A percentile compares a stretch with the other conserved stretches of the same genome.
These are phyloP conservation scores for Ceratina japonica DNA, from an alignment of 1,140 invertebrate genomes.

Conservation along the genomic window DNA sequence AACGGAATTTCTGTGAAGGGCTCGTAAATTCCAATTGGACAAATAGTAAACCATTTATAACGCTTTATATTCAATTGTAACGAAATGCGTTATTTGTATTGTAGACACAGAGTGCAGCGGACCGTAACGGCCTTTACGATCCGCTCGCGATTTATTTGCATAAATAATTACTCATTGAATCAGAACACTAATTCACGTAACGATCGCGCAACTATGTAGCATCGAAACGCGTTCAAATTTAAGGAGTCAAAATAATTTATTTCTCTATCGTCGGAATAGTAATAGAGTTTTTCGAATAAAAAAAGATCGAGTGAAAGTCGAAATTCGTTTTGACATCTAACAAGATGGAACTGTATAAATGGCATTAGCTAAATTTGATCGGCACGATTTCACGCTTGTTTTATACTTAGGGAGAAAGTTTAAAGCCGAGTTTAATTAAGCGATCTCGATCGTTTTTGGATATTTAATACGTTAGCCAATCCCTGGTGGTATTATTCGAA, in stretches of 20 bases:
- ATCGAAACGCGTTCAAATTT: not conserved
- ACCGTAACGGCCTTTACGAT: not conserved
- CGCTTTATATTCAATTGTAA: conserved; percentile 17
- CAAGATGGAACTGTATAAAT: not conserved
- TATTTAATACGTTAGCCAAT: not conserved
- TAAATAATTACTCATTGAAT: conserved; percentile 26
- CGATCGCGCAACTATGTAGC: not conserved
- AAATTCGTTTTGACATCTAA: no score
- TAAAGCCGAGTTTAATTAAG: not conserved
- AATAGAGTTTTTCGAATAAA: no score
- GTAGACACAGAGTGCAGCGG: not conserved
- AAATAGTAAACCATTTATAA: not conserved
- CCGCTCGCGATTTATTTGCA: conserved; percentile 13
- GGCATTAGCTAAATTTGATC: not conserved
- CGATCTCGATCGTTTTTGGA: not conserved
- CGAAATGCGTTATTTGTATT: conserved; percentile 7
- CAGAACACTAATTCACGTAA: not conserved
- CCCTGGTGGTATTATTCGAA: not conserved
- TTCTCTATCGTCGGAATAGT: no score
- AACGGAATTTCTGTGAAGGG: not conserved
- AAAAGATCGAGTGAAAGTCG: no score
- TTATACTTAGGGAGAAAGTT: not conserved
- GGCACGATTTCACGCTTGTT: not conserved
- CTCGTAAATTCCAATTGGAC: not conserved
- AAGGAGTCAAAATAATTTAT: no score